Percentiles rank a stretch among this genome's conserved stretches.
These are phyloP conservation scores for Rostratula benghalensis DNA, from an alignment of 2,113 vertebrate species.

Conservation along the genomic window DNA sequence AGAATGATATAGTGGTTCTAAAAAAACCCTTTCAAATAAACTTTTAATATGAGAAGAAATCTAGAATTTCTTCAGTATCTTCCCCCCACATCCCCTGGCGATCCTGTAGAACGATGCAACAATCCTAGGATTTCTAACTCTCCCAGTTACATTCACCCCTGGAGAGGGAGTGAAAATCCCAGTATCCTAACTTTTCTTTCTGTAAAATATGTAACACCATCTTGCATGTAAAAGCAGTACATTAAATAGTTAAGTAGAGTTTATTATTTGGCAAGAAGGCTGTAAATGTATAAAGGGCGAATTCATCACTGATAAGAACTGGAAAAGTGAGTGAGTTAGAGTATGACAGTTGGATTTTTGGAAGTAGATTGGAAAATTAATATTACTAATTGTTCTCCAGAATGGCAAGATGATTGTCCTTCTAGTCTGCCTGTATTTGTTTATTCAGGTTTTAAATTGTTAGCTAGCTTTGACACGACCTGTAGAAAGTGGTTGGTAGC, in stretches of 20 bases:
- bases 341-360: not conserved
- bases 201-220: not conserved
- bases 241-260: not conserved
- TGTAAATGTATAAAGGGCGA: not conserved
- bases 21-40: not conserved
- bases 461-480: not conserved
- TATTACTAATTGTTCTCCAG: not conserved
- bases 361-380: not conserved
- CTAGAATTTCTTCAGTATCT: not conserved
- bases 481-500: not conserved
- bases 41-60: not conserved
- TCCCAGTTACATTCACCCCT: not conserved
- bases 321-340: not conserved
- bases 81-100: rapidly evolving
- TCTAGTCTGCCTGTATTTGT: not conserved
- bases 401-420: not conserved
- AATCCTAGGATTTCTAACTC: not conserved
- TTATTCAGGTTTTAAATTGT: not conserved
- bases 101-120: not conserved
- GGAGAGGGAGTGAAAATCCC: not conserved
- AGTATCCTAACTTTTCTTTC: not conserved
- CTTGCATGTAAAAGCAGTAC: not conserved
- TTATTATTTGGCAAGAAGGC: not conserved
- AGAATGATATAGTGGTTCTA: not conserved
- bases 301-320: not conserved